These are phyloP conservation scores for Enteromius unitaeniatus DNA, from an alignment of 2,797 vertebrate species.

Conservation along the genomic window DNA sequence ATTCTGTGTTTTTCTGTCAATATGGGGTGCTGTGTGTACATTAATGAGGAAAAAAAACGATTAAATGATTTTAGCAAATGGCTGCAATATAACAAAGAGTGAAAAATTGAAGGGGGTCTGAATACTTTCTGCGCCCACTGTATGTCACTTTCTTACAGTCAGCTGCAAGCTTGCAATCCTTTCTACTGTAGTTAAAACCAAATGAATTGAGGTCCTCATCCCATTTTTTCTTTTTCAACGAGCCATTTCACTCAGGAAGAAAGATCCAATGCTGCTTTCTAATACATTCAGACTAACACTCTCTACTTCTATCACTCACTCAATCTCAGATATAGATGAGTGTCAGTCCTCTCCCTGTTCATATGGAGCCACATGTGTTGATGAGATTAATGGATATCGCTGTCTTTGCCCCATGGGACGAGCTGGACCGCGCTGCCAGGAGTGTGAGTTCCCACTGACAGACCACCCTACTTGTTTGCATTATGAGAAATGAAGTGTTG, in stretches of 20 bases:
- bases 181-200: neutral
- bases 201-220: neutral
- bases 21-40: too few relatives aligned
- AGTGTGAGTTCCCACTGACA: conserved; percentile 79
- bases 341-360: conserved; percentile 94
- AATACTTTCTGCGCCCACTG: too few relatives aligned
- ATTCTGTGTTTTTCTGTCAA: too few relatives aligned
- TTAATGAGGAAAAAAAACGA: too few relatives aligned
- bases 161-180: neutral
- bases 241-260: neutral
- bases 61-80: too few relatives aligned
- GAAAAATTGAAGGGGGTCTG: too few relatives aligned
- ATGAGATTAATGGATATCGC: conserved; percentile 89
- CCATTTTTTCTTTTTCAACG: neutral
- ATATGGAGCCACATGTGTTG: conserved; percentile 90
- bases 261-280: neutral
- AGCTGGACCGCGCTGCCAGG: conserved; percentile 85
- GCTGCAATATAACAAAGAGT: too few relatives aligned
- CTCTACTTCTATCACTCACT: conserved; percentile 17
- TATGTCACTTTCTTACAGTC: neutral
- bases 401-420: conserved; percentile 89
- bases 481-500: conserved; percentile 15
- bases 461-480: neutral
- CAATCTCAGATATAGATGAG: conserved; percentile 88
- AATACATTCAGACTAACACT: neutral